A percentile compares a stretch with the other conserved stretches of the same genome.
These are phyloP conservation scores for Ctenoplectra terminalis DNA, from an alignment of 1,140 invertebrate species.

Conservation along the genomic window DNA sequence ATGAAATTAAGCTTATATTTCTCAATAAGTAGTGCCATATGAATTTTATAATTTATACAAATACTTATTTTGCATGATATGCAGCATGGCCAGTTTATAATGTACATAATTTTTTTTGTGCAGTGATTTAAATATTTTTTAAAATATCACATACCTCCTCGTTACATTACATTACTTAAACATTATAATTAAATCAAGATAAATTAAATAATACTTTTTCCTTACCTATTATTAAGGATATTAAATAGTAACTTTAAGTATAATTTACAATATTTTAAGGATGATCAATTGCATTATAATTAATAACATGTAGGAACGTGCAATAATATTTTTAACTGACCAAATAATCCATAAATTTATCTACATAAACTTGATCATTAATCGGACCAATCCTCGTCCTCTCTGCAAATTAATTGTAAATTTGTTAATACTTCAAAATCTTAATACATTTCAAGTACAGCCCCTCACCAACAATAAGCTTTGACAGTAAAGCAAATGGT, in stretches of 20 bases:
- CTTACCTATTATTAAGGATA: neutral
- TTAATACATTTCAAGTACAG: slow-evolving; percentile 10
- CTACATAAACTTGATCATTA: slow-evolving; percentile 47
- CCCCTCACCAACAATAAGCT: slow-evolving; percentile 58
- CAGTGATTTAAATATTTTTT: slow-evolving; percentile 19
- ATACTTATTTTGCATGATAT: slow-evolving; percentile 27
- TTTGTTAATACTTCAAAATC: slow-evolving; percentile 47
- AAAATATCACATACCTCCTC: slow-evolving; percentile 28
- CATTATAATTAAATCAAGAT: slow-evolving; percentile 7
- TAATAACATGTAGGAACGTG: slow-evolving; percentile 35
- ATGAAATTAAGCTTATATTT: slow-evolving; percentile 3
- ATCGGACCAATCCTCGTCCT: slow-evolving; percentile 70
- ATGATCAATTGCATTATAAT: neutral
- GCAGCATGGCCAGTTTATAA: neutral
- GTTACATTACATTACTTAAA: neutral
- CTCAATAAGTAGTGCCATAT: slow-evolving; percentile 19
- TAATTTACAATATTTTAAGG: neutral
- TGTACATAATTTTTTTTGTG: slow-evolving; percentile 30
- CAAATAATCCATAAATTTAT: slow-evolving; percentile 35
- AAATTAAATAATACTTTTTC: slow-evolving; percentile 16
- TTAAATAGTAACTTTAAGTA: slow-evolving; percentile 4
- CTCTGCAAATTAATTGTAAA: slow-evolving; percentile 68
- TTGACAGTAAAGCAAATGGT: slow-evolving; percentile 53
- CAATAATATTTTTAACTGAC: slow-evolving; percentile 4
- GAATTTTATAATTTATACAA: slow-evolving; percentile 10